Conservation (phyloP, 1,140 invertebrate genomes). For the Drosophila seguyi region DNA sequence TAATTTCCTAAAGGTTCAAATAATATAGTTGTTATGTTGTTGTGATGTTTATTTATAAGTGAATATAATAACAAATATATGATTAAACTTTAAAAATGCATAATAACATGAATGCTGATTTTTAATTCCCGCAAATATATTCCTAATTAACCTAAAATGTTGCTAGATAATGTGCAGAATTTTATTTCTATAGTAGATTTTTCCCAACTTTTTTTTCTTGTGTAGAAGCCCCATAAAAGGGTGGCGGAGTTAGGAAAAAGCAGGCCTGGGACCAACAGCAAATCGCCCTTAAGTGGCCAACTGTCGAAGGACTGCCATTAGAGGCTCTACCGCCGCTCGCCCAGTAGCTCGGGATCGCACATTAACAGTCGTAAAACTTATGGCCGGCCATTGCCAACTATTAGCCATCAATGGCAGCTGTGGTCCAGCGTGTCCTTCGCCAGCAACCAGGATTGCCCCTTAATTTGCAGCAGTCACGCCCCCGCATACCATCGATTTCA, state of each 20-base stretch:
- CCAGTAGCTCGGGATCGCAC: constrained; percentile 16
- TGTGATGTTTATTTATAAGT: not conserved
- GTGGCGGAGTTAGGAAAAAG: not conserved
- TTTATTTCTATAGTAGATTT: not conserved
- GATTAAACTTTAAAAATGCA: no score
- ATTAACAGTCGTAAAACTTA: constrained; percentile 66
- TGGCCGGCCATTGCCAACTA: constrained; percentile 48
- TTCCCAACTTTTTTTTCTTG: not conserved
- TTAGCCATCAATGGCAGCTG: constrained; percentile 73
- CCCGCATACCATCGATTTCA: not conserved
- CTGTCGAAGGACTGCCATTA: constrained; percentile 35
- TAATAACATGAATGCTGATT: not conserved
- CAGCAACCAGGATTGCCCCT: constrained; percentile 1
- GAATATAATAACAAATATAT: not conserved
- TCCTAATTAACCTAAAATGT: not conserved
- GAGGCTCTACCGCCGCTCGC: constrained; percentile 18
- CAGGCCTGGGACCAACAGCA: constrained; percentile 6
- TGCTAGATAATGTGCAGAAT: not conserved
- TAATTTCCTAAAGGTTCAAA: no score
- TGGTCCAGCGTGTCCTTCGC: constrained; percentile 18
- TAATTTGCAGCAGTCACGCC: constrained; percentile 6
- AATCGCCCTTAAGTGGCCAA: constrained; percentile 36
- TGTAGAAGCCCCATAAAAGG: constrained; percentile 25
- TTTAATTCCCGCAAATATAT: not conserved
- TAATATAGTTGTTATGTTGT: no score